Base-by-base conservation (phyloP, 2,888 invertebrate genomes). In the Drosophila seclusa region DNA sequence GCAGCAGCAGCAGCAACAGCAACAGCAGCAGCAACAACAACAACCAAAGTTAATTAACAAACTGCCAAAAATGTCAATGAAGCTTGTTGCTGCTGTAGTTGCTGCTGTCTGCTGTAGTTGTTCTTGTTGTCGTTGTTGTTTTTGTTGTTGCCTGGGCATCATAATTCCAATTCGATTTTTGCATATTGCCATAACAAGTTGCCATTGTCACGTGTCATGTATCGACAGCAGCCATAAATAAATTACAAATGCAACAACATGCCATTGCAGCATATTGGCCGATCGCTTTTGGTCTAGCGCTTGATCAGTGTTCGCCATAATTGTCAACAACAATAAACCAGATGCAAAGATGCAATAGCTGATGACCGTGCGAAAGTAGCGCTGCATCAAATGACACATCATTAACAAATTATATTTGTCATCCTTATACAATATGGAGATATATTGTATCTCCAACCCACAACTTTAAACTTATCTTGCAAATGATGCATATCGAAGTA, bases 41-140 rank as follows among this genome's bases (percentile, higher is more conserved):
- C 84, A 76, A 68, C 73, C 77, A 88, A 91, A 91, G 92, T 92
- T 92, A 92, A 92, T 92, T 92, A 92, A 92, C 92, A 83, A 91
- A 91, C 90, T 91, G 91, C 91, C 91, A 91, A 92, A 91, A 92
- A 90, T 87, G 87, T 89, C 89, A 89, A 87, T 85, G 76, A 60
- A 76, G 70, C 72, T 72, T 73, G 74, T 65, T 73, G 73, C 61
- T 73, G 73, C 61, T 60, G 64, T 57, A 50, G 59, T 64, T 60
- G 66, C 64, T 53, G 60, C 59, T 52, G 60, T 57, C 54, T 50
- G 73, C 34, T 73, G 64, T 42, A 42, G 67, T 60, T 64, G 71
- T 50, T 49, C 21, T 59, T 59, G 59, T 66, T 59, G 68, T 69
- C 62, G 60, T 27, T 78, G 53, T 11, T 68, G 63, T 31, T 69